These are phyloP conservation scores for Buteo buteo DNA, from an alignment of 2,113 vertebrate species.

Conservation along the genomic window DNA sequence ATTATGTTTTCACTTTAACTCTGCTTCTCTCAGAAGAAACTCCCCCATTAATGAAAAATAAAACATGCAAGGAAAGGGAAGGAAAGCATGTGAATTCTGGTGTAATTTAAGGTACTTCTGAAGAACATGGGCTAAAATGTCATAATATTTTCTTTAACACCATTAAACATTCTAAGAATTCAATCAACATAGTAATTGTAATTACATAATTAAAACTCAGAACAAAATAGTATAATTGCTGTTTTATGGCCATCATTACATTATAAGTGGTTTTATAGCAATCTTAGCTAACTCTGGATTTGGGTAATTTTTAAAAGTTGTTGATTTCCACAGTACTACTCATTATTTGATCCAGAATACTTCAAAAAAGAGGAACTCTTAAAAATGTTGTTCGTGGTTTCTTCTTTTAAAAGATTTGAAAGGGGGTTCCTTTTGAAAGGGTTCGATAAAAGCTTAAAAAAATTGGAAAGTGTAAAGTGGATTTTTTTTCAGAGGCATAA, in stretches of 20 bases:
- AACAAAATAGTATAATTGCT: not conserved
- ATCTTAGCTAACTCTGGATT: not conserved
- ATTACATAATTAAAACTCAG: constrained; percentile 15
- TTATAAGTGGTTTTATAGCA: not conserved
- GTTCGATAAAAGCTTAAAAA: not conserved
- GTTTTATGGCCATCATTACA: not conserved
- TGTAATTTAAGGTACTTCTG: not conserved
- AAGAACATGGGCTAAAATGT: not conserved
- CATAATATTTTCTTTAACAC: constrained; percentile 3
- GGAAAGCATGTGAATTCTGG: not conserved
- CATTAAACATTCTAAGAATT: not conserved
- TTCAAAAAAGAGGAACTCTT: not conserved
- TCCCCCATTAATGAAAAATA: not conserved
- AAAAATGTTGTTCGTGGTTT: not conserved
- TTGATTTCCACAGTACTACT: not conserved
- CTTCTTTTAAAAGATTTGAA: not conserved
- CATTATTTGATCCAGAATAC: not conserved
- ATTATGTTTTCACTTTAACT: not conserved
- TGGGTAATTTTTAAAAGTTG: not conserved
- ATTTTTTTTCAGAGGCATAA: not conserved
- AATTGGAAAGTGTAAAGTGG: not conserved
- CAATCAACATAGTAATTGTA: not conserved
- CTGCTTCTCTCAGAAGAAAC: not conserved
- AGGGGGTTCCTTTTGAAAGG: not conserved
- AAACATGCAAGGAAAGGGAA: not conserved